Percentiles rank a stretch among this genome's conserved stretches.
Evolutionary conservation across 2,797 vertebrate genomes (phyloP).

Genomic region (Botia kubotai): DNA sequence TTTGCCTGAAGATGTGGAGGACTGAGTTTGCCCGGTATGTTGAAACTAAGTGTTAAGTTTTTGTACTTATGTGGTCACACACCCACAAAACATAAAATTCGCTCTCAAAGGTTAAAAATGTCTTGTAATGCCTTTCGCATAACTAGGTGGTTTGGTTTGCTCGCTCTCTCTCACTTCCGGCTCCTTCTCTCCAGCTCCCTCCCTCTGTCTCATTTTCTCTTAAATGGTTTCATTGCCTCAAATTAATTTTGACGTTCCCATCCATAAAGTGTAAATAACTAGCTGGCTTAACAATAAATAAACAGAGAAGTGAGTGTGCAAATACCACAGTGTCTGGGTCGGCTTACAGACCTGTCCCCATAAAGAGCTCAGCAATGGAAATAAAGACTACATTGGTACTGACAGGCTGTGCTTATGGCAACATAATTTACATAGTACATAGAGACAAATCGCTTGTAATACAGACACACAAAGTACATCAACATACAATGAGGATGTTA

Average conservation of each 20-base stretch:
- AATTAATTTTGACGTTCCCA: conserved; percentile 68
- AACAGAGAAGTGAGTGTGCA: conserved; percentile 65
- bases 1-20: not conserved
- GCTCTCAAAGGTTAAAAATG: conserved; percentile 45
- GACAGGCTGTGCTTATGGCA: conserved; percentile 57
- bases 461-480: conserved; percentile 1
- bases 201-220: conserved; percentile 46
- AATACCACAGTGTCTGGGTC: conserved; percentile 66
- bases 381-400: conserved; percentile 53
- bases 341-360: conserved; percentile 61
- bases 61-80: conserved; percentile 50
- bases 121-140: conserved; percentile 50
- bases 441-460: conserved; percentile 35
- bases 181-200: not conserved
- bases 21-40: conserved; percentile 57
- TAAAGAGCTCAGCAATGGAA: conserved; percentile 59
- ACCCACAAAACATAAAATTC: conserved; percentile 42
- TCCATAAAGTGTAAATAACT: conserved; percentile 72
- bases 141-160: conserved; percentile 41
- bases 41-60: conserved; percentile 54
- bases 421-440: conserved; percentile 35
- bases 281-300: conserved; percentile 71
- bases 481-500: not conserved
- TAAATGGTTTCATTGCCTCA: conserved; percentile 57
- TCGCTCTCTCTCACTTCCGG: not conserved